These are phyloP conservation scores for Meandrusa payeni DNA, from an alignment of 2,888 invertebrate species.

Conservation along the genomic window DNA sequence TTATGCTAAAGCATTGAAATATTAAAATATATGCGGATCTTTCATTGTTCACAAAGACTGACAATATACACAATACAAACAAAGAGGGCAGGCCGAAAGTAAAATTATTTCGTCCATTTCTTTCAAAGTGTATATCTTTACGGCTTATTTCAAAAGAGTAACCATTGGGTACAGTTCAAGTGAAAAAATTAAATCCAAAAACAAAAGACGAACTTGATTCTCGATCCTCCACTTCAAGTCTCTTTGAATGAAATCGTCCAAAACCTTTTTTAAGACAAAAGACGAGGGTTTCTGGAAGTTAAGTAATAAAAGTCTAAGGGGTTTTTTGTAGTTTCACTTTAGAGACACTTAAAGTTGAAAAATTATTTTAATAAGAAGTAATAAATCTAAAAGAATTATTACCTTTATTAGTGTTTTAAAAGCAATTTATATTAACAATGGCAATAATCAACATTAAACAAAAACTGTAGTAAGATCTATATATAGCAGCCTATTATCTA, in stretches of 20 bases:
- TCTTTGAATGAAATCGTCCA: slow-evolving; percentile 22
- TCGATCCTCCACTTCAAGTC: slow-evolving; percentile 24
- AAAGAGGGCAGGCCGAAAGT: slow-evolving; percentile 10
- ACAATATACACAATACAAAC: slow-evolving; percentile 9
- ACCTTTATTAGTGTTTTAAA: too few relatives aligned
- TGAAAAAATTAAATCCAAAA: slow-evolving; percentile 23
- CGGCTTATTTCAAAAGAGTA: slow-evolving; percentile 20
- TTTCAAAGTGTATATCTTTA: slow-evolving; percentile 13
- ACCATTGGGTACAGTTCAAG: slow-evolving; percentile 14
- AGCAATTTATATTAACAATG: too few relatives aligned
- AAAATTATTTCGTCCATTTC: slow-evolving; percentile 16
- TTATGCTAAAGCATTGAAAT: slow-evolving; percentile 32
- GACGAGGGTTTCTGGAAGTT: slow-evolving; percentile 18
- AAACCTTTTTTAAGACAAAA: slow-evolving; percentile 21
- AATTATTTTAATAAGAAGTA: too few relatives aligned
- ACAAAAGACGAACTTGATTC: slow-evolving; percentile 22
- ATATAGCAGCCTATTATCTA: too few relatives aligned
- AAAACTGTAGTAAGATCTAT: too few relatives aligned
- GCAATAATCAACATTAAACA: too few relatives aligned
- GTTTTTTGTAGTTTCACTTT: slow-evolving; percentile 14
- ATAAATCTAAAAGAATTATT: too few relatives aligned
- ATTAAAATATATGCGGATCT: slow-evolving; percentile 31
- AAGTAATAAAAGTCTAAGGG: slow-evolving; percentile 20
- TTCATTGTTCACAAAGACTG: slow-evolving; percentile 7
- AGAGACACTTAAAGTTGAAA: too few relatives aligned